phyloP scores from a whole-genome alignment of 2,113 vertebrate species.

The Strix uralensis region DNA sequence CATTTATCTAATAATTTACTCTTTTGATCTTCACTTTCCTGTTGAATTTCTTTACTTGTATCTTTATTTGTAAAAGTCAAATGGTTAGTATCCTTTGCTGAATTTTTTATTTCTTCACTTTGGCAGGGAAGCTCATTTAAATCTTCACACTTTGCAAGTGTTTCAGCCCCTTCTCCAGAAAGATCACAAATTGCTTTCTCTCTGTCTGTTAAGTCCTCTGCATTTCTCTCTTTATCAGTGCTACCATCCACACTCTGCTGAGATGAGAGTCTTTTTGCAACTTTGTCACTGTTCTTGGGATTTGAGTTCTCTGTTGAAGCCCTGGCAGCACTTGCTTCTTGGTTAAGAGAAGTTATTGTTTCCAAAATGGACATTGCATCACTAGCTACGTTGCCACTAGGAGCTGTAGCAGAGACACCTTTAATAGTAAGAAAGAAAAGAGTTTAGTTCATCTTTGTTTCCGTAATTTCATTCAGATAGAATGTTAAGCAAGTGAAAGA shows the following conservation, averaged over 20 bases:
- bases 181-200: slow-evolving; percentile 72
- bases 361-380: slow-evolving; percentile 93
- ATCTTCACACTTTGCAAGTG: slow-evolving; percentile 68
- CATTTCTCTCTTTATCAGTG: slow-evolving; percentile 70
- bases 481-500: not conserved
- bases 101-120: slow-evolving; percentile 72
- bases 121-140: slow-evolving; percentile 62
- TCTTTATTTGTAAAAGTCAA: slow-evolving; percentile 60
- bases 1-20: slow-evolving; percentile 68
- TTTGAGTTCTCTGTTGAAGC: slow-evolving; percentile 73
- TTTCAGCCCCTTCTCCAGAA: slow-evolving; percentile 72
- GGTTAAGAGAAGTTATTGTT: slow-evolving; percentile 89
- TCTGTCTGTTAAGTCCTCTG: slow-evolving; percentile 67
- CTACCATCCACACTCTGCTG: slow-evolving; percentile 68
- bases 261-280: slow-evolving; percentile 62
- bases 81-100: slow-evolving; percentile 59
- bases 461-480: accelerated
- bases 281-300: slow-evolving; percentile 68
- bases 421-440: slow-evolving; percentile 3
- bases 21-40: slow-evolving; percentile 77
- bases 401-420: slow-evolving; percentile 69
- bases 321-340: slow-evolving; percentile 85
- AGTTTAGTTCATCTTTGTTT: not conserved
- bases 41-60: slow-evolving; percentile 64
- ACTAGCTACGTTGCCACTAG: slow-evolving; percentile 73